These are phyloP conservation scores for Pelochelys cantorii DNA, from an alignment of 2,797 vertebrate species.

Conservation along the genomic window DNA sequence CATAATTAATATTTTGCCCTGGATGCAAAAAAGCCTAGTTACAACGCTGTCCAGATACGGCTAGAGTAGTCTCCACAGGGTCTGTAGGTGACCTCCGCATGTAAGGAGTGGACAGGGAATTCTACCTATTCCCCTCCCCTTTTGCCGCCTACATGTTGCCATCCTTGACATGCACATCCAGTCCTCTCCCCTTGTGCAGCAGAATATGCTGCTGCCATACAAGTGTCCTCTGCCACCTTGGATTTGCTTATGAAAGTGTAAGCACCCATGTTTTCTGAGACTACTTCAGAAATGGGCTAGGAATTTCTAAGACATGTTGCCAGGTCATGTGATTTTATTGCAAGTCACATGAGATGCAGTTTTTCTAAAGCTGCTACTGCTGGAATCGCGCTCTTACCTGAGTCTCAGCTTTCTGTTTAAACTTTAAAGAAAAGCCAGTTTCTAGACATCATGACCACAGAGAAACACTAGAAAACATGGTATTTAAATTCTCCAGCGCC, in stretches of 20 bases:
- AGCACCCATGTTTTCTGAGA: neutral
- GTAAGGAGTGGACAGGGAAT: neutral
- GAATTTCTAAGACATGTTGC: neutral
- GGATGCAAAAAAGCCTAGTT: too few species aligned
- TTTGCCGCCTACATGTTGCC: neutral
- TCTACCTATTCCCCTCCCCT: accelerated
- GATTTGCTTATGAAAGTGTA: neutral
- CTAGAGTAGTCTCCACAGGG: neutral
- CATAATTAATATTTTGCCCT: too few species aligned
- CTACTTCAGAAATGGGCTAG: neutral
- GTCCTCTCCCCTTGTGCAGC: neutral
- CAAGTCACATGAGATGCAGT: neutral
- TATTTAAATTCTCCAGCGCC: neutral
- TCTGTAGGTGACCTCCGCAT: neutral
- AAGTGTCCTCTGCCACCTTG: neutral
- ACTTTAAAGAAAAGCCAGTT: neutral
- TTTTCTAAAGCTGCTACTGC: neutral
- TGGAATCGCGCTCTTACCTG: neutral
- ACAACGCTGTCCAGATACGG: neutral
- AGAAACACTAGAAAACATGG: neutral
- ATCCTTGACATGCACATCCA: neutral
- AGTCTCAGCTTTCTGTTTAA: neutral
- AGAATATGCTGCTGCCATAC: neutral
- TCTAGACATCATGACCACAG: neutral
- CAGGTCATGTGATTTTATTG: neutral